phyloP scores from a whole-genome alignment of 92 coral and sea anemone species.

The Phymanthus crucifer region DNA sequence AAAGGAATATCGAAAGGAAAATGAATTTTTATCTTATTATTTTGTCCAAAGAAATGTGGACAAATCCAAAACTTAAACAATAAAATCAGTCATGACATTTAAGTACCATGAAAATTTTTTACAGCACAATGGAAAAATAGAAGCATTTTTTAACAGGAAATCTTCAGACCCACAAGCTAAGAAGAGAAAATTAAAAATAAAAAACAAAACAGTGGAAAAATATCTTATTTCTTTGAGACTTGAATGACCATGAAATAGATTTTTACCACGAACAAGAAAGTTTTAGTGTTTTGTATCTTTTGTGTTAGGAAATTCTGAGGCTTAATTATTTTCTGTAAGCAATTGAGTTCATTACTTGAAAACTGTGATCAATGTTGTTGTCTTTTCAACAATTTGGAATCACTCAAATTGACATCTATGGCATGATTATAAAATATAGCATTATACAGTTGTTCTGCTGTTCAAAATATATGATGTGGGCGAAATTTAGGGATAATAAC shows the following conservation, averaged over 20 bases:
- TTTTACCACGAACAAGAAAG: neutral
- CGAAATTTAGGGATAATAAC: neutral
- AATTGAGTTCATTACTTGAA: conserved; percentile 2
- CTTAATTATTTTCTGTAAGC: neutral
- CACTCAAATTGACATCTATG: neutral
- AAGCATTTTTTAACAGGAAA: neutral
- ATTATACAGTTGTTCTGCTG: neutral
- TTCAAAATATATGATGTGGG: neutral
- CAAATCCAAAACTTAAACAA: neutral
- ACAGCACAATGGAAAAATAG: too few species aligned
- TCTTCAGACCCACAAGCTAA: neutral
- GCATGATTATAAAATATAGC: neutral
- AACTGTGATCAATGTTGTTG: neutral
- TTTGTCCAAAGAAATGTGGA: neutral
- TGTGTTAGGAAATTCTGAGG: neutral
- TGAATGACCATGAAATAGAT: neutral
- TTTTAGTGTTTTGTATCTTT: neutral
- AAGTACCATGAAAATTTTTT: neutral
- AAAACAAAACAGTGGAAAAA: neutral
- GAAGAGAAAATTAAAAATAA: neutral
- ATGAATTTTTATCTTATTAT: neutral
- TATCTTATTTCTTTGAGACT: neutral
- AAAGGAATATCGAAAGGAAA: too few species aligned
- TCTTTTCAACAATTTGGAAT: neutral
- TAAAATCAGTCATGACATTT: neutral